Base-by-base conservation (phyloP, 2,113 vertebrate species). In the Stegastes partitus region DNA sequence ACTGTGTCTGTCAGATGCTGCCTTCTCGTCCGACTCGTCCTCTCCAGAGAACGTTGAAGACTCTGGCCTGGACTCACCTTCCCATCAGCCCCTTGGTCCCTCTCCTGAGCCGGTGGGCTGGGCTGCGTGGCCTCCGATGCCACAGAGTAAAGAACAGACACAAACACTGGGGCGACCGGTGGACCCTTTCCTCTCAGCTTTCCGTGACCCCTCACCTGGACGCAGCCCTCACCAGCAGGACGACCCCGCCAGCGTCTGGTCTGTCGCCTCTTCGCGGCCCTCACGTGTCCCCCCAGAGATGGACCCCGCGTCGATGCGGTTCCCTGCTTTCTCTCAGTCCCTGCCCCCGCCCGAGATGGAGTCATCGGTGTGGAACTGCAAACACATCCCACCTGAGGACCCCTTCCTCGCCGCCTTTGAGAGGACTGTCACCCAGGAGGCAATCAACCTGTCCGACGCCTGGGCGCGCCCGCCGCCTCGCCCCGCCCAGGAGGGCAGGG, bases 31-130 rank as follows among this genome's bases (percentile, higher is more conserved):
- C 14, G 96, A 97, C 55, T 98, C 97, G 25, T 98, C 97, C 0
- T 98, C 96, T 11, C 97, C 96, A 0, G 97, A 98, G 88, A 98
- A 97, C 0, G 96, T 98, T 7, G 97, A 97, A 71, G 97, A 98
- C 88, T 98, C 97, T 0, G 97, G 97, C 6, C 81, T 98, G 87
- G 97, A 99, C 90, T 98, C 97, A 0, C 97, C 97, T 0, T 97
- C 95, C 6, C 96, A 96, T 88, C 96, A 94, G 2, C 91, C 96
- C 1, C 93, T 95, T 0, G 97, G 95, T 0, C 96, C 96, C 16
- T 98, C 96, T 16, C 97, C 97, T 0, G 97, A 98, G 51, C 95
- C 96, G 0, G 85, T 89, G 4, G 95, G 95, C 4, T 97, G 97
- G 96, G 96, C 95, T 0, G 96, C 95, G 0, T 95, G 95, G 93